These are phyloP conservation scores for Siniperca undulata DNA, from an alignment of 2,797 vertebrate genomes.

Conservation along the genomic window DNA sequence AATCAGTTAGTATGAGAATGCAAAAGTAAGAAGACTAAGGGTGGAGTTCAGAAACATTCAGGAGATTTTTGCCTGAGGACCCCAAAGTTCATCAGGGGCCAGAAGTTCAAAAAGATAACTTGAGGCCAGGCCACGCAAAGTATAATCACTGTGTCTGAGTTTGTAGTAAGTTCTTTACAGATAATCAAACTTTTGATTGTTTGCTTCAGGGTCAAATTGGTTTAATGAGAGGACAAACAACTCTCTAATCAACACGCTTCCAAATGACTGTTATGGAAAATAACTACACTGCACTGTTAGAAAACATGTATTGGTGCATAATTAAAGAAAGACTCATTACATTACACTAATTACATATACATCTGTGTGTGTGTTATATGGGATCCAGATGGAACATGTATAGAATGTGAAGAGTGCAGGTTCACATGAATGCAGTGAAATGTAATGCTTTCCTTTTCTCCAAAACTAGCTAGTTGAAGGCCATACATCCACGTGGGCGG, in stretches of 20 bases:
- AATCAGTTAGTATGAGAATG: not conserved
- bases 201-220: constrained; percentile 15
- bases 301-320: not conserved
- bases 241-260: constrained; percentile 19
- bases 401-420: not conserved
- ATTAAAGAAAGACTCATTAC: not conserved
- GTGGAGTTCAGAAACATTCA: not conserved
- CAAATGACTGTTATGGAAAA: constrained; percentile 2
- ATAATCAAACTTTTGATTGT: constrained; percentile 16
- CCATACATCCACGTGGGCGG: not conserved
- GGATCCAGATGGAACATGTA: not conserved
- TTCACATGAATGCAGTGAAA: not conserved
- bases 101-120: not conserved
- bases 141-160: not conserved
- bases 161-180: not conserved
- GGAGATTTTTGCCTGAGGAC: not conserved
- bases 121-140: not conserved
- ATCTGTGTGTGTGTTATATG: not conserved
- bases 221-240: constrained; percentile 6
- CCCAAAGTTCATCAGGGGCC: not conserved
- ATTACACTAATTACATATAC: not conserved
- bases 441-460: not conserved
- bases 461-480: not conserved
- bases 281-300: constrained; percentile 1
- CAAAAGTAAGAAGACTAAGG: not conserved